A percentile compares a stretch with the other conserved stretches of the same genome.
phyloP scores from a whole-genome alignment of 2,888 invertebrate genomes.

The Emmelina monodactyla region DNA sequence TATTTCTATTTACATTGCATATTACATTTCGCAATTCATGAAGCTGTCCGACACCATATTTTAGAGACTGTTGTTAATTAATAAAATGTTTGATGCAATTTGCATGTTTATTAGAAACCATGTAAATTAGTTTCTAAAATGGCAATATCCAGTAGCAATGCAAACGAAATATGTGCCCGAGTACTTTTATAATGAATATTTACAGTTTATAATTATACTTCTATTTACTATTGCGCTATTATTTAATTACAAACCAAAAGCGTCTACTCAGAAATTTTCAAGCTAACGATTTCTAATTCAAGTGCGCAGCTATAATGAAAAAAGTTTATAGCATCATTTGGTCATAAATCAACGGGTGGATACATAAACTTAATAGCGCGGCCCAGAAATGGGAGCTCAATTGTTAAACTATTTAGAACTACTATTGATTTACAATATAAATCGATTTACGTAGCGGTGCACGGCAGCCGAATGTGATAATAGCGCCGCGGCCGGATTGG shows the following conservation, averaged over 20 bases:
- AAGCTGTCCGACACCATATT: conserved; percentile 20
- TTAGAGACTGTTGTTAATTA: conserved; percentile 23
- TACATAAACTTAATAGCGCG: background rate
- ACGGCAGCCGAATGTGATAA: conserved; percentile 14
- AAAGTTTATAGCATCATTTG: background rate
- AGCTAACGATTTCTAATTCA: too few relatives aligned
- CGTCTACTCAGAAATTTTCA: too few relatives aligned
- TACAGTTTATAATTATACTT: too few relatives aligned
- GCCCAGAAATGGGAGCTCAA: background rate
- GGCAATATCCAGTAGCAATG: background rate
- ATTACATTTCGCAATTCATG: conserved; percentile 20
- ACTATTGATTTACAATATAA: conserved; percentile 1
- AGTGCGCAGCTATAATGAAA: too few relatives aligned
- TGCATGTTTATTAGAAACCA: conserved; percentile 22
- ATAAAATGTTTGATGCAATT: conserved; percentile 26
- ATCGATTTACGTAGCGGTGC: conserved; percentile 3
- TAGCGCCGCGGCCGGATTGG: conserved; percentile 16
- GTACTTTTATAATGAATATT: too few relatives aligned
- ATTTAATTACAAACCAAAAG: too few relatives aligned
- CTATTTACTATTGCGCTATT: too few relatives aligned
- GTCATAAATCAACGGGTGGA: background rate
- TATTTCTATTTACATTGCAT: conserved; percentile 23
- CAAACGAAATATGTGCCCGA: too few relatives aligned
- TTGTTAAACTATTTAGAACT: too few relatives aligned
- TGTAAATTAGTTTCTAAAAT: conserved; percentile 15